Evolutionary conservation across 2,888 invertebrate genomes (phyloP).

Genomic region (Chrysolina haemoptera): DNA sequence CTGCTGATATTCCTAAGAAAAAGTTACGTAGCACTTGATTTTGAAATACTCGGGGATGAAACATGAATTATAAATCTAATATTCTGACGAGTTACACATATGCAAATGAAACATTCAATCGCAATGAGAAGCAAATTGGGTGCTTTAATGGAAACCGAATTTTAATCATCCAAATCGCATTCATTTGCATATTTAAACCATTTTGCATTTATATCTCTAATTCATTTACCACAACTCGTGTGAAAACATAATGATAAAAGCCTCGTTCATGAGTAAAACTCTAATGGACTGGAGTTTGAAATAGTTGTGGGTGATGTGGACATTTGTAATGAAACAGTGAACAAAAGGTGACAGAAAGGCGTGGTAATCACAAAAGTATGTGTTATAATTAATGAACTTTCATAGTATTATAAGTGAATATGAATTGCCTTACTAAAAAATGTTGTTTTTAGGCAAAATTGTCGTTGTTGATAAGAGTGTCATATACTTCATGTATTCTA

Average conservation of each 20-base stretch:
- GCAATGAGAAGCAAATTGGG: neutral
- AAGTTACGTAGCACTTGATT: no score
- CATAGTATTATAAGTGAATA: no score
- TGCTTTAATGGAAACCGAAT: neutral
- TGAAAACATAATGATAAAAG: constrained; percentile 19
- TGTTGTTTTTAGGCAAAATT: no score
- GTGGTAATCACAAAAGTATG: neutral
- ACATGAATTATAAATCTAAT: neutral
- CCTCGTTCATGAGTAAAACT: neutral
- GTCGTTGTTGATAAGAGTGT: no score
- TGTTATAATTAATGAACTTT: neutral
- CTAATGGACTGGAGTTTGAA: neutral
- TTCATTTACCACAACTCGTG: constrained; percentile 12
- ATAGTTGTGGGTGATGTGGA: neutral
- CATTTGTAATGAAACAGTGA: neutral
- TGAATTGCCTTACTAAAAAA: no score
- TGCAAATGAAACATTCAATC: neutral
- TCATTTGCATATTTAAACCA: constrained; percentile 17
- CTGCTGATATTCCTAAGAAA: no score
- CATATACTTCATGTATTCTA: no score
- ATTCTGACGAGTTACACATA: neutral
- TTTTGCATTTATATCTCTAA: constrained; percentile 6
- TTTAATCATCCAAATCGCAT: neutral
- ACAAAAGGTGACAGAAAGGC: neutral
- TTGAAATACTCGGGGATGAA: no score